These are phyloP conservation scores for Nomada goodeniana DNA, from an alignment of 2,888 invertebrate species.

Conservation along the genomic window DNA sequence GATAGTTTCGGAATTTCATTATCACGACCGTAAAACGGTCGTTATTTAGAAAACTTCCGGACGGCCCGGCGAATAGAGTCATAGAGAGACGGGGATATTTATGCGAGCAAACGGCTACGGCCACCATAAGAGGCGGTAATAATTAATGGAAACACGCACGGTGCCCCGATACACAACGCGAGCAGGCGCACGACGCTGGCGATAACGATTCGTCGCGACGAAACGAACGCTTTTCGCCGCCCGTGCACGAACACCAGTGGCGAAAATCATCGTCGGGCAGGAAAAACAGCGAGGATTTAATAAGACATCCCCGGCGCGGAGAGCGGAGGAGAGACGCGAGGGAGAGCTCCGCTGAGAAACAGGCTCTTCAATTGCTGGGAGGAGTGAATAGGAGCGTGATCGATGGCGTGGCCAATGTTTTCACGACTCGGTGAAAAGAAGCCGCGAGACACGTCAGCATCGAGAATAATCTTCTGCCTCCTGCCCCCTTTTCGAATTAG, in stretches of 20 bases:
- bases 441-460: conserved; percentile 4
- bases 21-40: conserved; percentile 78
- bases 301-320: neutral
- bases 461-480: conserved; percentile 19
- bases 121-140: conserved; percentile 56
- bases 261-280: conserved; percentile 2
- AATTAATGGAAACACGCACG: conserved; percentile 69
- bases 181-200: conserved; percentile 4
- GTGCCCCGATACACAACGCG: conserved; percentile 51
- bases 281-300: conserved; percentile 26
- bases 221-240: conserved; percentile 39
- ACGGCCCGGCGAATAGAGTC: conserved; percentile 61
- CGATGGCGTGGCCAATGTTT: conserved; percentile 23
- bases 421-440: conserved; percentile 17
- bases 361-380: conserved; percentile 11
- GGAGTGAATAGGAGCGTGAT: conserved; percentile 16
- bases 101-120: conserved; percentile 42
- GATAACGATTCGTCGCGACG: conserved; percentile 54
- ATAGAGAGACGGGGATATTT: conserved; percentile 43
- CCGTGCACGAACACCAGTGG: neutral
- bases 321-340: neutral
- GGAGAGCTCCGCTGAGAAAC: neutral
- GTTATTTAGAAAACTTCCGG: conserved; percentile 75
- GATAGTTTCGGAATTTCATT: conserved; percentile 82
- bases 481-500: conserved; percentile 31